Percentiles rank a stretch among this genome's conserved stretches.
Conservation (phyloP, 2,888 invertebrate species). For the Masnerella sp. region DNA sequence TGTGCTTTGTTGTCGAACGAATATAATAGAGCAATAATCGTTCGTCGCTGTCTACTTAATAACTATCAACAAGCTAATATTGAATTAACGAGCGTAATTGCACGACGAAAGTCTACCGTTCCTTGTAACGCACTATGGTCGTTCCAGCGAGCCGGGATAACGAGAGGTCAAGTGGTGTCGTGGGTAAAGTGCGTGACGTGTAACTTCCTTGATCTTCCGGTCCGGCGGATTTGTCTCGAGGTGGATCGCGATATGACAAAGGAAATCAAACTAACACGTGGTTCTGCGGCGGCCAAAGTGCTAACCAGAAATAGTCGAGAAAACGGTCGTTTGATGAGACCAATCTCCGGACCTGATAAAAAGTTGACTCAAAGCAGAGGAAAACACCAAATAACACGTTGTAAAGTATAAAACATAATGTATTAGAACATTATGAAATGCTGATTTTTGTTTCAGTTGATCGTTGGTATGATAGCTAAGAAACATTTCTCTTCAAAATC, state of each 20-base stretch:
- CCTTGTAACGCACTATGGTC: conserved; percentile 53
- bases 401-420: too few species aligned
- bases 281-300: too few species aligned
- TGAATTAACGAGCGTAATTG: conserved; percentile 55
- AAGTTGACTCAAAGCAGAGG: too few species aligned
- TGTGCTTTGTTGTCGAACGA: conserved; percentile 33
- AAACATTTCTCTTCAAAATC: too few species aligned
- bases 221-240: conserved; percentile 58
- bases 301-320: too few species aligned
- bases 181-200: conserved; percentile 64
- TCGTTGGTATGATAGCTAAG: too few species aligned
- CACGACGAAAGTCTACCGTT: conserved; percentile 50
- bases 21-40: conserved; percentile 48
- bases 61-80: conserved; percentile 55
- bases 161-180: conserved; percentile 62
- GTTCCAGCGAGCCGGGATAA: conserved; percentile 58
- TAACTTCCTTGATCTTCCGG: conserved; percentile 64
- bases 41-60: conserved; percentile 41
- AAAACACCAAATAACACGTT: too few species aligned
- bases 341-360: too few species aligned
- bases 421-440: too few species aligned
- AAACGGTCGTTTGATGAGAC: too few species aligned
- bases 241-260: conserved; percentile 47
- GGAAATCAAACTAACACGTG: conserved; percentile 37
- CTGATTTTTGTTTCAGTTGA: too few species aligned